Evolutionary conservation across 2,797 vertebrate species (phyloP), one percentile per base, ranked within the genome.

Genomic region (Spinus olivaceus): DNA sequence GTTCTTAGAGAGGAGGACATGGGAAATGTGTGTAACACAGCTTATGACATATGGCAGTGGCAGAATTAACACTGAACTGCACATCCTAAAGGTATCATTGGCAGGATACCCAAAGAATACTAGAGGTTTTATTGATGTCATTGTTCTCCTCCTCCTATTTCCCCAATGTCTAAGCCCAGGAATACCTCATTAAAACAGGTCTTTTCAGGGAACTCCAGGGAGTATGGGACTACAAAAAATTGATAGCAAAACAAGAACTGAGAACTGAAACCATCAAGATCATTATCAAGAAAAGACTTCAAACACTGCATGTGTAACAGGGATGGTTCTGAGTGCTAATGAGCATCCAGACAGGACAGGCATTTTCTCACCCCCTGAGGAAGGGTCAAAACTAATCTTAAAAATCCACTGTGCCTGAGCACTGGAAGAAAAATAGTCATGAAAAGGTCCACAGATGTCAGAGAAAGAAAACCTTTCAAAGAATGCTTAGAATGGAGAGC

Each of bases 181-280:
- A 94, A 94, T 88, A 95, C 81, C 95, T 97, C 95, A 97, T 97
- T 97, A 96, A 96, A 94, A 47, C 28, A 51, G 82, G 28, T 35
- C 93, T 95, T 95, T 92, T 94, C 86, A 93, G 72, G 50, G 81
- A 96, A 90, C 28, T 0, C 56, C 1, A 0, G 89, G 94, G 93
- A 96, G 93, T 92, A 81, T 30, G 46, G 47, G 32, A 81, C 78
- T 89, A 92, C 66, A 94, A 93, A 96, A 96, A 97, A 92, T 47
- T 61, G 69, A 69, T 64, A 78, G 76, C 86, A 96, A 91, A 96
- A 94, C 91, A 94, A 81, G 89, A 92, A 81, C 84, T 95, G 71
- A 14, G 42, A 90, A 71, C 71, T 56, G 84, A 94, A 93, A 74
- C 78, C 90, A 92, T 96, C 95, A 96, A 94, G 91, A 96, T 94